phyloP scores from a whole-genome alignment of 2,797 vertebrate species.

The Alauda arvensis region DNA sequence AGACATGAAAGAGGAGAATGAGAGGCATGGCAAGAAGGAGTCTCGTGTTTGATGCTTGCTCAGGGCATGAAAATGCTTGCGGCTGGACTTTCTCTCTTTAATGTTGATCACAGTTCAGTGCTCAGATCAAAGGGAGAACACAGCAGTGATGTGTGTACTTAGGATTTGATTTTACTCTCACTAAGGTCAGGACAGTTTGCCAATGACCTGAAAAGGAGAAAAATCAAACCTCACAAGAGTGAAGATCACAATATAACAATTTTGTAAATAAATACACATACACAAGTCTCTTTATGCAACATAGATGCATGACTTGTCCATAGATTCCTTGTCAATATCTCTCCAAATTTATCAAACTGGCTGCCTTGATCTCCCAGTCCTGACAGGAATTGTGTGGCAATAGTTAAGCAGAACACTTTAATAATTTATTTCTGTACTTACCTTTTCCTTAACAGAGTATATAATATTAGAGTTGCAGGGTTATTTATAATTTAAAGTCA shows the following conservation, averaged over 20 bases:
- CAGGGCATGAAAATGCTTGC: not conserved
- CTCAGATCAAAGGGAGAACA: not conserved
- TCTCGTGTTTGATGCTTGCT: not conserved
- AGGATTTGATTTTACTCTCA: not conserved
- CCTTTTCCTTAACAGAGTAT: constrained; percentile 44
- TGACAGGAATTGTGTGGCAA: constrained; percentile 2
- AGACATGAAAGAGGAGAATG: not conserved
- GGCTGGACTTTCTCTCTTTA: not conserved
- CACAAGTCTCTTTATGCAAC: not conserved
- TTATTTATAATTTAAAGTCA: constrained; percentile 63
- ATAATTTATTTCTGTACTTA: constrained; percentile 55
- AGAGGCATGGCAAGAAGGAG: not conserved
- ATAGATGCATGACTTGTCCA: not conserved
- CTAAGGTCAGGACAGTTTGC: not conserved
- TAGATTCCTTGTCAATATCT: not conserved
- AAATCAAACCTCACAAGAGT: not conserved
- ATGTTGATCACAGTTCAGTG: not conserved
- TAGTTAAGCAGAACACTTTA: constrained; percentile 41
- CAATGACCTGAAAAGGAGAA: not conserved
- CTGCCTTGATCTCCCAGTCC: constrained; percentile 1
- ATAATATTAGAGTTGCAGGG: constrained; percentile 16
- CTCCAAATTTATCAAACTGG: not conserved
- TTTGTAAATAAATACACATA: not conserved
- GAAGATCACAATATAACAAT: not conserved
- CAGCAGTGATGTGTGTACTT: not conserved